A percentile compares a stretch with the other conserved stretches of the same genome.
Evolutionary conservation across 2,888 invertebrate genomes (phyloP).

Genomic region (Coenonympha glycerion): DNA sequence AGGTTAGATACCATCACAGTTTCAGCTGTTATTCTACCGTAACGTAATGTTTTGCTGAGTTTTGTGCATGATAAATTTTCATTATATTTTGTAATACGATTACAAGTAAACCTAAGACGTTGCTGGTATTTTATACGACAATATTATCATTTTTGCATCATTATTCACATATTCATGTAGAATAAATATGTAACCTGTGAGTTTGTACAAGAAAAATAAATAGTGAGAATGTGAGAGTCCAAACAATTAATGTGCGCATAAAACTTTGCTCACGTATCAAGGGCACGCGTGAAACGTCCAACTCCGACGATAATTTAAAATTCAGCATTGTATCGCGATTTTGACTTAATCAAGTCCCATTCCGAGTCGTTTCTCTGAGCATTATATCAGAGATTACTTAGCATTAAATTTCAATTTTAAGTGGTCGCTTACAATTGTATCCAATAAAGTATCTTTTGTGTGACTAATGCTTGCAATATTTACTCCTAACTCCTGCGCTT

Average conservation of each 20-base stretch:
- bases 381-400: constrained; percentile 34
- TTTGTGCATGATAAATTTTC: too few relatives aligned
- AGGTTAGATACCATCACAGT: too few relatives aligned
- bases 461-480: constrained; percentile 27
- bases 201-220: not conserved
- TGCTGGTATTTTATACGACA: too few relatives aligned
- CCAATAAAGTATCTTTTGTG: constrained; percentile 37
- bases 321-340: constrained; percentile 29
- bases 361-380: constrained; percentile 27
- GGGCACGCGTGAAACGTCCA: constrained; percentile 15
- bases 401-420: constrained; percentile 40
- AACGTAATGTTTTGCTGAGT: too few relatives aligned
- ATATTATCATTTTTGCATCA: too few relatives aligned
- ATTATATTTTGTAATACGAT: too few relatives aligned
- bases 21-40: too few relatives aligned
- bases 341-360: constrained; percentile 30
- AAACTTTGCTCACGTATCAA: constrained; percentile 24
- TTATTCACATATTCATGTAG: too few relatives aligned
- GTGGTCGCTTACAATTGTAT: constrained; percentile 32
- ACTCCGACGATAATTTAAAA: constrained; percentile 25
- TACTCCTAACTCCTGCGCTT: too few relatives aligned
- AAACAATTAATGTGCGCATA: constrained; percentile 1
- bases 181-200: too few relatives aligned
- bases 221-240: constrained; percentile 1
- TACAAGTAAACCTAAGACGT: too few relatives aligned